A percentile compares a stretch with the other conserved stretches of the same genome.
phyloP scores from a whole-genome alignment of 1,140 invertebrate species.

The Sarcophaga peregrina region DNA sequence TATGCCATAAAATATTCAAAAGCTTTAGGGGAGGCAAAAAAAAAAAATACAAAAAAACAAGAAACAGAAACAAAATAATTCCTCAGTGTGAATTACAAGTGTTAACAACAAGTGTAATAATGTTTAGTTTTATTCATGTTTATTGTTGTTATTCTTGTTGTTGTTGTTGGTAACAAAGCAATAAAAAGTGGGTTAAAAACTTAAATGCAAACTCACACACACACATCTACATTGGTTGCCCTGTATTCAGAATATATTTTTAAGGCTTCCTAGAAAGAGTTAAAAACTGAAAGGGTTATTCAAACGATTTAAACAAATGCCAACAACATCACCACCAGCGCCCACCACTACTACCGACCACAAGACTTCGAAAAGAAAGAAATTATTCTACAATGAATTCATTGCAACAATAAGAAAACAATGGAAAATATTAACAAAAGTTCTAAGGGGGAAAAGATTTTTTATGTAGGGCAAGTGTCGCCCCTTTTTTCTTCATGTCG shows the following conservation, averaged over 20 bases:
- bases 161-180: neutral
- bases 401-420: too few species aligned
- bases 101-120: slow-evolving; percentile 12
- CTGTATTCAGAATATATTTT: neutral
- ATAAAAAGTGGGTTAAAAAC: neutral
- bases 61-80: neutral
- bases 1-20: neutral
- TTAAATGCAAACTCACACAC: neutral
- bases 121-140: neutral
- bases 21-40: neutral
- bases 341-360: too few species aligned
- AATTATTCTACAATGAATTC: too few species aligned
- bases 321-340: too few species aligned
- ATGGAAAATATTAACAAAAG: too few species aligned
- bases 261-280: neutral
- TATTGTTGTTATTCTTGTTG: neutral
- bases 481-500: too few species aligned
- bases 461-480: too few species aligned
- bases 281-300: too few species aligned
- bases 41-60: too few species aligned
- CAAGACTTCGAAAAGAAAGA: too few species aligned
- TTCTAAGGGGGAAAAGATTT: too few species aligned
- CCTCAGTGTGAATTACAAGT: neutral
- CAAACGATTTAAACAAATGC: too few species aligned
- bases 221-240: slow-evolving; percentile 1